Evolutionary conservation across 1,140 invertebrate species (phyloP).

Genomic region (Eriocheir sinensis): DNA sequence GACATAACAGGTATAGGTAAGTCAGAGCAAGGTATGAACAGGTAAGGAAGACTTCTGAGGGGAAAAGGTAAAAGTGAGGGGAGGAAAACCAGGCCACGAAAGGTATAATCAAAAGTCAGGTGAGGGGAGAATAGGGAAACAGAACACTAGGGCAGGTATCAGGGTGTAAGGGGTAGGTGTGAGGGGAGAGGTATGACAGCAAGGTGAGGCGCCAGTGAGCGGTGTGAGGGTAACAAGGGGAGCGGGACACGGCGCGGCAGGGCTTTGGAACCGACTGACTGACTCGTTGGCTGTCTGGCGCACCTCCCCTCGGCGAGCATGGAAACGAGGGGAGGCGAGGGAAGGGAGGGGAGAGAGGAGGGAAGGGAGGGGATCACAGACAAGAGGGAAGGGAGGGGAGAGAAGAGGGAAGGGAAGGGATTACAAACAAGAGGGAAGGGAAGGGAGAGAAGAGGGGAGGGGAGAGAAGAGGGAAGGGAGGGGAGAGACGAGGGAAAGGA

Average conservation of each 20-base stretch:
- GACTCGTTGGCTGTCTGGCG: not conserved
- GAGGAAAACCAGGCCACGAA: too few relatives aligned
- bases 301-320: not conserved
- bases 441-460: too few relatives aligned
- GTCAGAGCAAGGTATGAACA: not conserved
- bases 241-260: not conserved
- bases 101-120: too few relatives aligned
- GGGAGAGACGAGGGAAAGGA: not conserved
- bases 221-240: not conserved
- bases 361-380: not conserved
- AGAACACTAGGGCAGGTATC: too few relatives aligned
- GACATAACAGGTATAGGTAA: too few relatives aligned
- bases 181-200: too few relatives aligned
- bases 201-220: not conserved
- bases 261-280: not conserved
- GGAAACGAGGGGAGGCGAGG: not conserved
- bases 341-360: not conserved
- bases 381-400: too few relatives aligned
- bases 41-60: not conserved
- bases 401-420: too few relatives aligned
- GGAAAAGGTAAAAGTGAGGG: too few relatives aligned
- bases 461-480: not conserved
- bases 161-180: too few relatives aligned
- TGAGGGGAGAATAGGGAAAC: too few relatives aligned
- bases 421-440: too few relatives aligned